phyloP scores from a whole-genome alignment of 2,888 invertebrate species.

The Synanthedon andrenaeformis region DNA sequence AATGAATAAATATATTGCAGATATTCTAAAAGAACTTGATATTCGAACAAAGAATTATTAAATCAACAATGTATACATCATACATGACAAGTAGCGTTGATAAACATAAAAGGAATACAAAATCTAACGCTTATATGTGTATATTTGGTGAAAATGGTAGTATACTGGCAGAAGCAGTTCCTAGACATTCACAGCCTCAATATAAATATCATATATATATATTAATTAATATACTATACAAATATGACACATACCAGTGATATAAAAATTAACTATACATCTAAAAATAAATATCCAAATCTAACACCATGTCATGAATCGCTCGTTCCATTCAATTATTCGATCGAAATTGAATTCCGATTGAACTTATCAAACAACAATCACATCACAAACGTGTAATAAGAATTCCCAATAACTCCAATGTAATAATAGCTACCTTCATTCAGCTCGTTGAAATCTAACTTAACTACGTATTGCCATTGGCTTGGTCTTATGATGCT shows the following conservation, averaged over 20 bases:
- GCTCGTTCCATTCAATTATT: slow-evolving; percentile 25
- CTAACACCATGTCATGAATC: slow-evolving; percentile 34
- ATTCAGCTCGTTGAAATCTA: slow-evolving; percentile 1
- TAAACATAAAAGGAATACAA: too few relatives aligned
- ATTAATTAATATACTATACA: slow-evolving; percentile 9
- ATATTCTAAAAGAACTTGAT: too few relatives aligned
- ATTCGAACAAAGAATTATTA: too few relatives aligned
- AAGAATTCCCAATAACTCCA: neutral
- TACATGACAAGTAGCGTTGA: too few relatives aligned
- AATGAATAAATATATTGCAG: too few relatives aligned
- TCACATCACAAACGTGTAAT: neutral
- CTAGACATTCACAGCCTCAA: slow-evolving; percentile 36
- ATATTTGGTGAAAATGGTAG: slow-evolving; percentile 24
- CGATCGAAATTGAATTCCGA: neutral
- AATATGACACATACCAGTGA: slow-evolving; percentile 5
- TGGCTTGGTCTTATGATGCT: neutral
- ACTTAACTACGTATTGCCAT: slow-evolving; percentile 3
- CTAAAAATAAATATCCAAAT: slow-evolving; percentile 13
- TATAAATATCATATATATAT: slow-evolving; percentile 13
- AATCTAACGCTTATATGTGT: too few relatives aligned
- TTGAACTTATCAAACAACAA: too few relatives aligned
- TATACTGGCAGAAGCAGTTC: slow-evolving; percentile 21
- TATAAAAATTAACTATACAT: slow-evolving; percentile 5
- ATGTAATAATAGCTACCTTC: slow-evolving; percentile 1
- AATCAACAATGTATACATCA: too few relatives aligned